phyloP scores from a whole-genome alignment of 2,797 vertebrate genomes.

The Sternotherus odoratus region DNA sequence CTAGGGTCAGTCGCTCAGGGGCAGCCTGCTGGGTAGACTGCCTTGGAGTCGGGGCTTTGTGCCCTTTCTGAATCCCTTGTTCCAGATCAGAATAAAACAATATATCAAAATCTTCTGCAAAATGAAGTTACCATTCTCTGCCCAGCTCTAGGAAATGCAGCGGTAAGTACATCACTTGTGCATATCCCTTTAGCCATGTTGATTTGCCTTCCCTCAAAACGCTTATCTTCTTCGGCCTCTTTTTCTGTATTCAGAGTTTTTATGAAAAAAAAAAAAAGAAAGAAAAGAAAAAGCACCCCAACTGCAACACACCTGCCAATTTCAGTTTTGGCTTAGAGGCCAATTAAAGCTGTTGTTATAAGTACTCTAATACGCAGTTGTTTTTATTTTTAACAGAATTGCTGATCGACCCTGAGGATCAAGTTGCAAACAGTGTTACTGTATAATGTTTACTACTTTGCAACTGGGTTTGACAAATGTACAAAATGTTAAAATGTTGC shows the following conservation, averaged over 20 bases:
- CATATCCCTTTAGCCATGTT: neutral
- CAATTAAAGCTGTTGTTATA: constrained; percentile 30
- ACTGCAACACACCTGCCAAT: constrained; percentile 9
- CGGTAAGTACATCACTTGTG: neutral
- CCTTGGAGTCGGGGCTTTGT: neutral
- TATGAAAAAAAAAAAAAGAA: neutral
- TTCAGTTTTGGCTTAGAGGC: neutral
- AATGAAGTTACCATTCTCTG: neutral
- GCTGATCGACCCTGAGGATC: neutral
- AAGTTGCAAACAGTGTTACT: neutral
- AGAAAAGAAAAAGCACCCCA: neutral
- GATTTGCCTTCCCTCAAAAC: neutral
- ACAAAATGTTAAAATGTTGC: neutral
- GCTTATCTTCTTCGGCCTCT: neutral
- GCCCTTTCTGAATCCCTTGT: neutral
- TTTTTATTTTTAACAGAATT: constrained; percentile 2
- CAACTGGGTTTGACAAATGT: neutral
- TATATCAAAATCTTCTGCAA: neutral
- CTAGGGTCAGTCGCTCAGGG: neutral
- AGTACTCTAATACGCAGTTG: constrained; percentile 28
- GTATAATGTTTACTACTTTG: neutral
- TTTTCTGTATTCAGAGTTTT: neutral
- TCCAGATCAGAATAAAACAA: neutral
- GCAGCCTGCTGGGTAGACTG: neutral
- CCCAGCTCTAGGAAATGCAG: neutral